Percentiles rank a stretch among this genome's conserved stretches.
phyloP scores from a whole-genome alignment of 2,888 invertebrate genomes.

The Leucoma salicis region DNA sequence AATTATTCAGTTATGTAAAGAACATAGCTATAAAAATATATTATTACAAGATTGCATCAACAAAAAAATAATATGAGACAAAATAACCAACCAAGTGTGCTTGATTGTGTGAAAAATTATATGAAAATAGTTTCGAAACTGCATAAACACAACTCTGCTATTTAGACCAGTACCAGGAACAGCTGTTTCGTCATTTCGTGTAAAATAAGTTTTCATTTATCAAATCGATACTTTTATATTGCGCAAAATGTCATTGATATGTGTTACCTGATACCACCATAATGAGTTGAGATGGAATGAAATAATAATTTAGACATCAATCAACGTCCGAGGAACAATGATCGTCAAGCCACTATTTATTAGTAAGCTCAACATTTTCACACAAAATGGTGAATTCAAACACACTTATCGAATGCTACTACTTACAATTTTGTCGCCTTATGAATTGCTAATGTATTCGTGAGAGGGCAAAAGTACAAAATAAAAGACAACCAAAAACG shows the following conservation, averaged over 20 bases:
- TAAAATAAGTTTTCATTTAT: constrained; percentile 68
- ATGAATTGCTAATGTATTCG: constrained; percentile 22
- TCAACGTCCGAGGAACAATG: constrained; percentile 61
- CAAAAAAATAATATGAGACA: constrained; percentile 7
- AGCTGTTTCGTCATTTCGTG: constrained; percentile 74
- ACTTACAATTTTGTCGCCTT: constrained; percentile 12
- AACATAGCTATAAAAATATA: not conserved
- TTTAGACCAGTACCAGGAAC: constrained; percentile 52
- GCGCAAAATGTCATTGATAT: constrained; percentile 79
- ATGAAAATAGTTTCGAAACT: constrained; percentile 43
- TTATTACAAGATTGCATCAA: not conserved
- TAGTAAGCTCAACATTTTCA: constrained; percentile 40
- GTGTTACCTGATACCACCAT: constrained; percentile 57
- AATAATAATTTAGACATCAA: constrained; percentile 61
- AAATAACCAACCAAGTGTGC: constrained; percentile 19
- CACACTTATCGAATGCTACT: constrained; percentile 18
- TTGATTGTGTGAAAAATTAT: constrained; percentile 19
- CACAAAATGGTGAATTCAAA: constrained; percentile 29
- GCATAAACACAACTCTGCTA: constrained; percentile 34
- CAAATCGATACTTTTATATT: constrained; percentile 78
- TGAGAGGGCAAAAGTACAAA: constrained; percentile 34
- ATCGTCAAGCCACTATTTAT: constrained; percentile 53
- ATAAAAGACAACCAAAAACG: constrained; percentile 58
- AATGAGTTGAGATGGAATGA: constrained; percentile 44
- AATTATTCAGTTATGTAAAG: not conserved